Percentiles rank a stretch among this genome's conserved stretches.
These are phyloP conservation scores for Pachypsylla venusta DNA, from an alignment of 1,140 invertebrate species.

Conservation along the genomic window DNA sequence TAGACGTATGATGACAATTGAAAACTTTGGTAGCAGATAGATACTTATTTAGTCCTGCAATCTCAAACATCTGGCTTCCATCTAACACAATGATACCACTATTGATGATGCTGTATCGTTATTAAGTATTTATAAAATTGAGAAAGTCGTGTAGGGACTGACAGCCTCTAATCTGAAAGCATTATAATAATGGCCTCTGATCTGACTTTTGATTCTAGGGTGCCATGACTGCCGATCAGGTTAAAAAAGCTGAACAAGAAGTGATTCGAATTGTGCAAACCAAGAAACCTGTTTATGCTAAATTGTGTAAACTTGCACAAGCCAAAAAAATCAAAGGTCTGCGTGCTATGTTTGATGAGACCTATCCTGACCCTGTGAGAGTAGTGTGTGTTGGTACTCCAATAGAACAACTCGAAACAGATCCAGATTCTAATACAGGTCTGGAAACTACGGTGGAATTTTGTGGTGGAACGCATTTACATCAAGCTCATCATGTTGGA, in stretches of 20 bases:
- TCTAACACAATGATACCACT: no score
- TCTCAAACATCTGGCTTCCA: no score
- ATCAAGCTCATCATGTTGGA: constrained; percentile 76
- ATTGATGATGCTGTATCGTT: no score
- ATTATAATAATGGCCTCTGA: not conserved
- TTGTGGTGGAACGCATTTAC: constrained; percentile 96
- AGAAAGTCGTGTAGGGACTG: no score
- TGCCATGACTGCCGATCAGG: constrained; percentile 72
- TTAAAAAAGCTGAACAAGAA: constrained; percentile 68
- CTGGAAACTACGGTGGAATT: constrained; percentile 93
- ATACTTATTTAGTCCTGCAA: no score
- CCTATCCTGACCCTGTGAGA: constrained; percentile 96
- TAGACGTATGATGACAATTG: no score
- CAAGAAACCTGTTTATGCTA: constrained; percentile 78
- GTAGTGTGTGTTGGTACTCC: constrained; percentile 89
- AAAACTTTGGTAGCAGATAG: no score
- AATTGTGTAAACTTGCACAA: constrained; percentile 61
- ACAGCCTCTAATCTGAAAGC: not conserved
- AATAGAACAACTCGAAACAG: constrained; percentile 71
- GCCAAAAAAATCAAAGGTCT: constrained; percentile 90
- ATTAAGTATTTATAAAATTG: no score
- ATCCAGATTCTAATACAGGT: constrained; percentile 65
- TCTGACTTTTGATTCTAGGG: constrained; percentile 30
- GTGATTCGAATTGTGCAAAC: constrained; percentile 60
- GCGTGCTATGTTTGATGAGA: constrained; percentile 96